Evolutionary conservation across 2,797 vertebrate species (phyloP), one percentile per base, ranked within the genome.

Genomic region (Sardinella longiceps): DNA sequence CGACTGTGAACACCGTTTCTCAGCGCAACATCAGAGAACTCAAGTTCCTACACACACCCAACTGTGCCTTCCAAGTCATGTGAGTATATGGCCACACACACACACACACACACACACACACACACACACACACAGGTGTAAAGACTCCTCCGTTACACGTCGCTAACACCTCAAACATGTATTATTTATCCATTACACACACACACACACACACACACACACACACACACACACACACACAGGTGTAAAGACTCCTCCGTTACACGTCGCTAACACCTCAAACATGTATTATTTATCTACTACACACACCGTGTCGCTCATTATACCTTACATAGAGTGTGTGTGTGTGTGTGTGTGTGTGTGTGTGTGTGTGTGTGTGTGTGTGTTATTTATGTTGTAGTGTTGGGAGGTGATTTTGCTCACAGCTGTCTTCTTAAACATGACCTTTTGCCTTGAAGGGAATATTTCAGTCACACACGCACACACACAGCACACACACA

Each of bases 1-100:
- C 94, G 7, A 94, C 93, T 5, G 89, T 94, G 81, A 95, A 89
- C 89, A 93, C n/a, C 20, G 80, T 96, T 85, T 91, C 95, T 33
- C 89, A 92, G 45, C 56, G 85, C 81, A 91, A 84, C 91, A 95
- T 96, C 85, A 92, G 93, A 51, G 95, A 96, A 89, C 95, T 96
- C 77, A 89, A 91, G 87, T 95, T 96, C 90, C 93, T 96, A 86
- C 93, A 95, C 82, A 94, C 95, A 15, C 96, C 96, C 70, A 96
- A 95, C 93, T 96, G 96, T 89, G 92, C 95, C 87, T 95, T 96
- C 92, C 96, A 96, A 95, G 94, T 96, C 91, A 94, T 96, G 95
- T 96, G 90, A 96, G 95, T 95, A 85, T 87, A n/a, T 50, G 39
- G 74, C 25, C 15, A 28, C 83, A 20, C 33, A 10, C 80, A 45